Percentiles rank a stretch among this genome's conserved stretches.
phyloP scores from a whole-genome alignment of 1,140 invertebrate genomes.

The Leucophenga varia region DNA sequence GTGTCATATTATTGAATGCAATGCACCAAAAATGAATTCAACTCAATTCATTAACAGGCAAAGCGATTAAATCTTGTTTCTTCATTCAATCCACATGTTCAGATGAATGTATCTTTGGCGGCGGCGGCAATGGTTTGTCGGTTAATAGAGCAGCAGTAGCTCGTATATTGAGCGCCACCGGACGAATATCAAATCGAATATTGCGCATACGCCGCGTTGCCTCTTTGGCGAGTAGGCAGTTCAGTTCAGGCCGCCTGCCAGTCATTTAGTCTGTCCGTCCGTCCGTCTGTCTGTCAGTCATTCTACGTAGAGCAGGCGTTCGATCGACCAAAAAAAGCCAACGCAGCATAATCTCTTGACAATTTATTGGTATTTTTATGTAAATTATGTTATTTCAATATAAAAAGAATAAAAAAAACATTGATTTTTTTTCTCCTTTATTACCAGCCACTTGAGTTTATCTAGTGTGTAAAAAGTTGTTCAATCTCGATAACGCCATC shows the following conservation, averaged over 20 bases:
- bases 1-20: constrained; percentile 19
- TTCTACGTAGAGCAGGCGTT: no score
- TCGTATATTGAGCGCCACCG: background rate
- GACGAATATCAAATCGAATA: background rate
- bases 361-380: constrained; percentile 45
- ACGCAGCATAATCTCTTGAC: constrained; percentile 26
- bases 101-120: constrained; percentile 2
- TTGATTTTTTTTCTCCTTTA: constrained; percentile 43
- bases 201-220: constrained; percentile 17
- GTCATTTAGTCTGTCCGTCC: no score
- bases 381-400: constrained; percentile 50
- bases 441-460: constrained; percentile 38
- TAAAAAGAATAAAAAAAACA: no score
- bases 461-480: constrained; percentile 49
- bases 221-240: no score
- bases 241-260: no score
- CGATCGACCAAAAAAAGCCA: background rate
- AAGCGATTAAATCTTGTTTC: constrained; percentile 45
- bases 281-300: no score
- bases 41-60: constrained; percentile 50
- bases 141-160: constrained; percentile 22
- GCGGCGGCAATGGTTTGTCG: constrained; percentile 8
- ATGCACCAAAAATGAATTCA: constrained; percentile 25
- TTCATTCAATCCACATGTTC: constrained; percentile 20
- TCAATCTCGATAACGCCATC: constrained; percentile 47